These are phyloP conservation scores for Cricetomys ansorgei DNA, from an alignment of 2,113 vertebrate genomes.

Conservation along the genomic window DNA sequence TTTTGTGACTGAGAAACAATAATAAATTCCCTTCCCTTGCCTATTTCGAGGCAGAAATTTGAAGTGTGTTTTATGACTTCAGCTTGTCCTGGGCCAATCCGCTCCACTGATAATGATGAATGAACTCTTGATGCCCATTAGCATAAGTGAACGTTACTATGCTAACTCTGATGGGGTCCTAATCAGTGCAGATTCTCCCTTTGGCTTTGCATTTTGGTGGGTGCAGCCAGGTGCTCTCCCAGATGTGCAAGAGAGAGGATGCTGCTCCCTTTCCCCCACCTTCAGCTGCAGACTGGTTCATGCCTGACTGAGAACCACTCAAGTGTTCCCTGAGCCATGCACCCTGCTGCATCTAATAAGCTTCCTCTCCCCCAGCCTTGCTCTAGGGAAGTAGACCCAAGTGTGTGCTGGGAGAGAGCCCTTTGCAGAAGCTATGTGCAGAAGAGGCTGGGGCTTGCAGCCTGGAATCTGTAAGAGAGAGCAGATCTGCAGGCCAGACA, in stretches of 20 bases:
- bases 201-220: constrained; percentile 29
- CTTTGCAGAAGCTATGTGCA: neutral
- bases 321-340: constrained; percentile 67
- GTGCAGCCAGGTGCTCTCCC: constrained; percentile 68
- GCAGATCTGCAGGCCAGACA: neutral
- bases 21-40: constrained; percentile 76
- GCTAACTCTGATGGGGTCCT: constrained; percentile 43
- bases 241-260: constrained; percentile 51
- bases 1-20: constrained; percentile 54
- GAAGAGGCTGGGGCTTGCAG: neutral
- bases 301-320: constrained; percentile 77
- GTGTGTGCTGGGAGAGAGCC: neutral
- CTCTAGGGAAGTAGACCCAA: constrained; percentile 3
- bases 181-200: constrained; percentile 59
- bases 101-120: constrained; percentile 9
- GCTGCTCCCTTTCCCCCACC: neutral
- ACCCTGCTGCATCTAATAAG: constrained; percentile 74
- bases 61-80: constrained; percentile 73
- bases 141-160: constrained; percentile 56
- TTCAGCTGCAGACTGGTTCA: constrained; percentile 67
- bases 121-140: constrained; percentile 46
- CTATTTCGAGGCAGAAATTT: constrained; percentile 67
- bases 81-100: constrained; percentile 48
- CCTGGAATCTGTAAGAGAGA: neutral
- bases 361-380: neutral